Base-by-base conservation (phyloP, 1,140 invertebrate species). In the Phymorhynchus buccinoides region DNA sequence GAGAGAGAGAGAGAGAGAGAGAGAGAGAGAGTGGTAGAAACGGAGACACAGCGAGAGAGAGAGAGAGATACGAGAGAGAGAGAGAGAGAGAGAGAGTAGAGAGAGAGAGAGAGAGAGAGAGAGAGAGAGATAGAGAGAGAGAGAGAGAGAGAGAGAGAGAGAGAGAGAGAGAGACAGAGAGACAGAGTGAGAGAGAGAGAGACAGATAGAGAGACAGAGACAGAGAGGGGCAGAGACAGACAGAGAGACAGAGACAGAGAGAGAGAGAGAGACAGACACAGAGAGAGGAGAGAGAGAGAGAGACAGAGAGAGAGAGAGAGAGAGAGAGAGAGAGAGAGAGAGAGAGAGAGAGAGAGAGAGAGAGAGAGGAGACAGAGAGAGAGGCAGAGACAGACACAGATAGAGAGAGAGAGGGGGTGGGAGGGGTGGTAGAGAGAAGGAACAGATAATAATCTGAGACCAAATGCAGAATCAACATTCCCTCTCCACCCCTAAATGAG, bases 1-100 rank as follows among this genome's bases (percentile, higher is more conserved):
- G 68, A 73, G 68, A 73, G 71, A 73, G 71, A 73, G 71, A 73
- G 71, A 73, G 71, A 73, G 71, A 73, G 71, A 73, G 71, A 73
- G 71, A 32, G 71, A 39, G 37, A 73, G 37, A 32, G 30, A 79
- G 39, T n/a, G n/a, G 12, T 1, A 1, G 35, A 79, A 9, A 48
- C 44, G 44, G 44, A 7, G 41, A 79, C 12, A 39, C 7, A 27
- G 39, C 12, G 41, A 39, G 77, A 42, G 22, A 37, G 22, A 35
- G 77, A 42, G 35, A 30, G 22, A 42, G 39, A 41, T 3, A 35
- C n/a, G 77, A 35, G 39, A 35, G 77, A 79, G 22, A 39, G 27
- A n/a, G 30, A 79, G n/a, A 79, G 39, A 79, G 35, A 35, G 27
- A 35, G 41, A 35, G 27, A 79, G 77, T 79, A 37, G 41, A 41